phyloP scores from a whole-genome alignment of 2,113 vertebrate species.

The Leuciscus idus region DNA sequence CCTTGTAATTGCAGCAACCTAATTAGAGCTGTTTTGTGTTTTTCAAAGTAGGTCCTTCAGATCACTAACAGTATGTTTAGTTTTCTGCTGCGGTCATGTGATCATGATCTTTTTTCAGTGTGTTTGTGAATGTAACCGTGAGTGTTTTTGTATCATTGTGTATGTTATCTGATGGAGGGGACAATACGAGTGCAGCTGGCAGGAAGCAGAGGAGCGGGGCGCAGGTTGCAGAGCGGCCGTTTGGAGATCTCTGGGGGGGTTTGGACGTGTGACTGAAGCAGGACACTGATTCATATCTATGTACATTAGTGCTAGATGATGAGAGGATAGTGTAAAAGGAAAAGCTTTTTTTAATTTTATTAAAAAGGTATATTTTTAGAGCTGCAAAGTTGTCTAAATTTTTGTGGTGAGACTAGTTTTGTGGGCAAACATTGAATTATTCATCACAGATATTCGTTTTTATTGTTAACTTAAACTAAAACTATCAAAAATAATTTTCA shows the following conservation, averaged over 20 bases:
- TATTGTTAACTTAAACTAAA: neutral
- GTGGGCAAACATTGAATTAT: neutral
- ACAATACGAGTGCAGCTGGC: constrained; percentile 57
- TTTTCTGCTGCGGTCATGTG: constrained; percentile 52
- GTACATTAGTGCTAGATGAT: neutral
- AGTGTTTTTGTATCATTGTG: constrained; percentile 44
- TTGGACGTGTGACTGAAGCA: constrained; percentile 40
- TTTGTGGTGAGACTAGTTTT: neutral
- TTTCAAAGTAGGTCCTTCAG: constrained; percentile 3
- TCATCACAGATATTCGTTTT: neutral
- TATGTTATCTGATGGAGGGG: constrained; percentile 47
- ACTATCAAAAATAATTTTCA: neutral
- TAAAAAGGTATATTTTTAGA: neutral
- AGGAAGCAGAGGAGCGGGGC: constrained; percentile 47
- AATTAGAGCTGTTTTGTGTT: neutral
- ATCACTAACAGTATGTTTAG: constrained; percentile 14
- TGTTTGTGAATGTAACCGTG: constrained; percentile 50
- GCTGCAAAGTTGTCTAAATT: neutral
- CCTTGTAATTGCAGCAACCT: constrained; percentile 3
- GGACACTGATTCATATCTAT: constrained; percentile 41
- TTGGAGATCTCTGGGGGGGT: constrained; percentile 27
- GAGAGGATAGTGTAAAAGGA: neutral
- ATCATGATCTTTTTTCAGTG: constrained; percentile 36
- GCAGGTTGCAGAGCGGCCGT: constrained; percentile 21
- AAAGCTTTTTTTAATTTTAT: neutral